Evolutionary conservation across 2,888 invertebrate species (phyloP), one percentile per base, ranked within the genome.

Genomic region (Catocala fraxini): DNA sequence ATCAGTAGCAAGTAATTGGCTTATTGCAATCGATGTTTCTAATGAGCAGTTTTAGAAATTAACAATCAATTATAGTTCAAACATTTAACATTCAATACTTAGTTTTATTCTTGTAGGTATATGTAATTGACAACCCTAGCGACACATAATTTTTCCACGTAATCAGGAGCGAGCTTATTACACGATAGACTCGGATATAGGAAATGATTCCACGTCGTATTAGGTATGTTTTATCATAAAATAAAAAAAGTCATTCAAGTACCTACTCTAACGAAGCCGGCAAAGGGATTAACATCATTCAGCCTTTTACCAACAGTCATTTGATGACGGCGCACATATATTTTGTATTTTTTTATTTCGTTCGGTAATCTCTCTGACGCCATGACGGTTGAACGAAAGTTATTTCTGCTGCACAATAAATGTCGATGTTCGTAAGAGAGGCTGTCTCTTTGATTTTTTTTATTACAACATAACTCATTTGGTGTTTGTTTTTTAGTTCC

Each of bases 301-400:
- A 53, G 62, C 71, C 68, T 55, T 61, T 64, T 68, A 51, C 74
- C 56, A 63, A 55, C 61, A 68, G 66, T 71, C 64, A 69, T 69
- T 55, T 65, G 65, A 71, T 77, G 78, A 79, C 71, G 65, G 49
- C 43, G 71, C 69, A 72, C 63, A 68, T 73, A 66, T 65, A 39
- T 71, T 65, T 63, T 64, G 63, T 63, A 53, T 58, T 60, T 54
- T 73, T 61, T 65, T 57, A 66, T 65, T 75, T 65, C 63, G 42
- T 58, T 65, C 66, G 43, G 76, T 82, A 82, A 84, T 85, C 85
- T 82, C 79, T 81, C 80, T 85, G 83, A 84, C 83, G 85, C 79
- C 81, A 80, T 85, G 83, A 84, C 83, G 84, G 78, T 73, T 65
- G 74, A 72, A 73, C 75, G 79, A 77, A 70, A 74, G 75, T 65